Evolutionary conservation across 2,888 invertebrate species (phyloP).

Genomic region (Sminthurides aquaticus): DNA sequence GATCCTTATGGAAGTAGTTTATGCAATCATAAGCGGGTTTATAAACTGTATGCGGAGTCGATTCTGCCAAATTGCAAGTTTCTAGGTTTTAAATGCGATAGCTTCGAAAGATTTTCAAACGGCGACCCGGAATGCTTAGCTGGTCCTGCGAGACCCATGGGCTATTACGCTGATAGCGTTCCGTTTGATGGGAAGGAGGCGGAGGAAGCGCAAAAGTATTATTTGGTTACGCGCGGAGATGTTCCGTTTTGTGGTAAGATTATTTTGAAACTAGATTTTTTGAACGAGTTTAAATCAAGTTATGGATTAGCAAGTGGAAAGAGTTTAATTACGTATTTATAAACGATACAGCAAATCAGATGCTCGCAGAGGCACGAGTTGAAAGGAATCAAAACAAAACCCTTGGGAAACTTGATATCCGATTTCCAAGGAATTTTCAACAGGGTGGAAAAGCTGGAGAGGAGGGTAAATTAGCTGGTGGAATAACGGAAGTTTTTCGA

Average conservation of each 20-base stretch:
- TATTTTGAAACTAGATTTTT: no score
- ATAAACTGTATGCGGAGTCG: background rate
- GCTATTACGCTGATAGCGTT: slow-evolving; percentile 1
- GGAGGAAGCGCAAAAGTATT: background rate
- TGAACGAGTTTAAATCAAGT: no score
- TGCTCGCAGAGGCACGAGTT: background rate
- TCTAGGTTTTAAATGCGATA: background rate
- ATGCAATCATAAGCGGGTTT: background rate
- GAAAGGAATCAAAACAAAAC: background rate
- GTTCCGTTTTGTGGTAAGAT: background rate
- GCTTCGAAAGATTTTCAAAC: background rate
- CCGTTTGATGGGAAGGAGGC: background rate
- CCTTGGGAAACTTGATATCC: background rate
- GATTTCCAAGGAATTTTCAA: no score
- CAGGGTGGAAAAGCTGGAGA: no score
- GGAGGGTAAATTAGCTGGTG: no score
- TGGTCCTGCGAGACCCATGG: background rate
- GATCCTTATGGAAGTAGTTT: slow-evolving; percentile 1
- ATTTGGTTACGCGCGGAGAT: background rate
- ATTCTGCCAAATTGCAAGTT: background rate
- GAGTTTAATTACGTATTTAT: no score
- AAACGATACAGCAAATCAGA: no score
- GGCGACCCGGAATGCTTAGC: background rate
- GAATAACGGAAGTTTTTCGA: no score
- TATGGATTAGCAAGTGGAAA: no score